These are phyloP conservation scores for Ridgeia piscesae DNA, from an alignment of 1,140 invertebrate genomes.

Conservation along the genomic window DNA sequence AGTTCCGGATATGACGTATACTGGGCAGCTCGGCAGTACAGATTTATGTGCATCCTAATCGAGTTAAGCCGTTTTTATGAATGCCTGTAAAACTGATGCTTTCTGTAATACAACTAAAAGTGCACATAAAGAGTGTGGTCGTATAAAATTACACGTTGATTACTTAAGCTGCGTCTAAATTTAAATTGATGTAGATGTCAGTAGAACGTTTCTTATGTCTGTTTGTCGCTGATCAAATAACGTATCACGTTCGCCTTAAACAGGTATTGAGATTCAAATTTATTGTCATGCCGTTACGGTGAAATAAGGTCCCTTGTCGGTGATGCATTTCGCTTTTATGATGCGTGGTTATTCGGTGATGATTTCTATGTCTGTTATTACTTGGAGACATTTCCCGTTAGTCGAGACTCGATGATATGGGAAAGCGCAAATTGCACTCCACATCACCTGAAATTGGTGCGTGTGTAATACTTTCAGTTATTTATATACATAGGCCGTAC, in stretches of 20 bases:
- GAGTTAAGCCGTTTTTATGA: background rate
- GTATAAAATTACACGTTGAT: background rate
- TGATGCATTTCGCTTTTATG: background rate
- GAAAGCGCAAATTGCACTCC: background rate
- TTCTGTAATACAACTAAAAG: background rate
- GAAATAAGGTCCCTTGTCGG: background rate
- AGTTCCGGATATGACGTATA: background rate
- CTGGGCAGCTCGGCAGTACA: background rate
- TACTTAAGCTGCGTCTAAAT: background rate
- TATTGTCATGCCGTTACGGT: background rate
- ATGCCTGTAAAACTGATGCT: background rate
- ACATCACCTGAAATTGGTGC: background rate
- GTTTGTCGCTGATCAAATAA: background rate
- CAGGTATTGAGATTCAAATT: background rate
- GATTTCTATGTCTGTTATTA: background rate
- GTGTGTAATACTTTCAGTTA: too few species aligned
- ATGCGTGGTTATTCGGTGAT: background rate
- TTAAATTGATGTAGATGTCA: too few species aligned
- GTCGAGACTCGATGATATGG: background rate
- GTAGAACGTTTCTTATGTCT: background rate
- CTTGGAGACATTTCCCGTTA: background rate
- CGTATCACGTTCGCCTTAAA: background rate
- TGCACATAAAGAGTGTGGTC: background rate
- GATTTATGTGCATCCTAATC: background rate
- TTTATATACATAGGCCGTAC: too few species aligned